A percentile compares a stretch with the other conserved stretches of the same genome.
Conservation (phyloP, 2,797 vertebrate genomes). For the Hippopotamyrus pictus region DNA sequence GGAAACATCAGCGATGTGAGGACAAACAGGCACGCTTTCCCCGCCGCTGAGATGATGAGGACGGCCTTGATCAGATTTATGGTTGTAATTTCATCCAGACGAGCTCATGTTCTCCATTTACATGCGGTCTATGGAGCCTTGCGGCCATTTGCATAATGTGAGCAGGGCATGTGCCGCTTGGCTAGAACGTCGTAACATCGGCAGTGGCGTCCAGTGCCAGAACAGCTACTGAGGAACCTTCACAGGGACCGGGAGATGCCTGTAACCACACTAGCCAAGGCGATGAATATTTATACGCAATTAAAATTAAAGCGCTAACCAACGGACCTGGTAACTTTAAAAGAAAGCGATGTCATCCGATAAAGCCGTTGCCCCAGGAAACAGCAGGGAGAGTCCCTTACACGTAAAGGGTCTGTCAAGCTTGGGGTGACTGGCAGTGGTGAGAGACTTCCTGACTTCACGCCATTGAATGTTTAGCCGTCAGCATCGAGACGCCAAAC, state of each 20-base stretch:
- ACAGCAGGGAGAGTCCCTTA: not conserved
- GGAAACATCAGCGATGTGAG: constrained; percentile 7
- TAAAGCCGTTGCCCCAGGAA: not conserved
- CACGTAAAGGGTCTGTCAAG: not conserved
- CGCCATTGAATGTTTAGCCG: constrained; percentile 48
- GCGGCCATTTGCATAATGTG: constrained; percentile 43
- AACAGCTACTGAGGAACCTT: not conserved
- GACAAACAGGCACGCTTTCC: constrained; percentile 41
- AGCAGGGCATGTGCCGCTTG: constrained; percentile 13
- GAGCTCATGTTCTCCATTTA: constrained; percentile 41
- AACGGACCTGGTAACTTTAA: not conserved
- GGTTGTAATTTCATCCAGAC: constrained; percentile 40
- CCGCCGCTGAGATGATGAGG: constrained; percentile 41
- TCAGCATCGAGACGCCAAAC: constrained; percentile 50
- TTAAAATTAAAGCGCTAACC: not conserved
- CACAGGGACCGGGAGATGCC: not conserved
- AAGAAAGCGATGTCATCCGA: not conserved
- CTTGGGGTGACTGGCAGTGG: not conserved
- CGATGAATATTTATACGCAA: not conserved
- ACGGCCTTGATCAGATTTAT: constrained; percentile 48
- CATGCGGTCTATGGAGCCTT: constrained; percentile 35
- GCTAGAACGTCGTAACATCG: not conserved
- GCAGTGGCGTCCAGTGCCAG: not conserved
- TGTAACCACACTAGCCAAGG: too few species aligned
- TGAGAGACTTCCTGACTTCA: constrained; percentile 52